Base-by-base conservation (phyloP, 2,797 vertebrate species). In the Acanthurus tractus region DNA sequence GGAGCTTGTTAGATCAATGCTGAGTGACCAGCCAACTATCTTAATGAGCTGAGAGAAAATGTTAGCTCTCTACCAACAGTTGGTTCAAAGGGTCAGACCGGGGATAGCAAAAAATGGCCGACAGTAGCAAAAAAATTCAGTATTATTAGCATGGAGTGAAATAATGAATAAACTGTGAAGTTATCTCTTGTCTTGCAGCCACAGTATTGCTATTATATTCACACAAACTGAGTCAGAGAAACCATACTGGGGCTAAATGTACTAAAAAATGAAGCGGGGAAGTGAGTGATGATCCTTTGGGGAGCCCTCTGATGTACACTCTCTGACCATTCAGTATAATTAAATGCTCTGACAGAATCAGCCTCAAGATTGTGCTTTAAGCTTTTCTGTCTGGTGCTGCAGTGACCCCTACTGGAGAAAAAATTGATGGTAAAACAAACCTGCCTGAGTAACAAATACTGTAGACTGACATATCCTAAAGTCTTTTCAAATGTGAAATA, bases 391-490 rank as follows among this genome's bases (percentile, higher is more conserved):
- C 71, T 90, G 61, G 57, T 64, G 38, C 81, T 88, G 55, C 76
- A 92, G 90, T 77, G 90, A 86, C 92, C 78, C 89, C 91, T 92
- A 67, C 59, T 90, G 93, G 91, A 61, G 1, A 13, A 11, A 45
- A 74, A 38, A 0, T 0, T 61, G n/a, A 5, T 20, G 9, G 18
- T 18, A 38, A 44, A 36, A 34, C 53, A 42, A 48, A 13, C 1
- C n/a, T 9, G 20, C 38, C 42, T 52, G 29, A 68, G 67, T 48
- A 12, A 55, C 23, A 66, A 64, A 34, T 11, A n/a, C 15, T 59
- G 10, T 50, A 15, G 49, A 36, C 20, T 45, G 15, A 53, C 61
- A 76, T 70, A 44, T 77, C 65, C 49, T 17, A 3, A 49, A 46
- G 72, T 63, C 23, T 57, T 63, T 71, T 76, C 1, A 44, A 38